A percentile compares a stretch with the other conserved stretches of the same genome.
phyloP scores from a whole-genome alignment of 2,888 invertebrate genomes.

The Pyralis farinalis region DNA sequence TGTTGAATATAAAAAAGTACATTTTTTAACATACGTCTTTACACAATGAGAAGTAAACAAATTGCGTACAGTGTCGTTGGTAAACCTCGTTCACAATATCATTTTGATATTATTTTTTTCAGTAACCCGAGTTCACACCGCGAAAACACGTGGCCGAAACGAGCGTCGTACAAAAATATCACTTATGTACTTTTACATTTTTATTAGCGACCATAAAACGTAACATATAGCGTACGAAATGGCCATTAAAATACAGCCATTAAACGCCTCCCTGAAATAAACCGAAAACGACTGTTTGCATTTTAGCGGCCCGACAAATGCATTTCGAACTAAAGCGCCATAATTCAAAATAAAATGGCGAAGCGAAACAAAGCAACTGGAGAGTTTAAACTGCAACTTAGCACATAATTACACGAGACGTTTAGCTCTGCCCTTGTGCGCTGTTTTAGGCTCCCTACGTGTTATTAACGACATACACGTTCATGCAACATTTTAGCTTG shows the following conservation, averaged over 20 bases:
- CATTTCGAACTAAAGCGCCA: conserved; percentile 32
- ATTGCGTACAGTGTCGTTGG: no score
- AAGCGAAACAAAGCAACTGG: conserved; percentile 29
- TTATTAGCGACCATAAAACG: conserved; percentile 56
- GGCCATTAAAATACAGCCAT: conserved; percentile 58
- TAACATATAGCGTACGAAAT: conserved; percentile 47
- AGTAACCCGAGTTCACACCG: no score
- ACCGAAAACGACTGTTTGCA: conserved; percentile 51
- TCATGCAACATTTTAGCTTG: conserved; percentile 5
- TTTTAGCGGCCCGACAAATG: conserved; percentile 36
- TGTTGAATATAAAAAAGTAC: no score
- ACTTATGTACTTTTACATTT: conserved; percentile 44
- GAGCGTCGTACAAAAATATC: conserved; percentile 33
- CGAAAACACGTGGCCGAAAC: conserved; percentile 13
- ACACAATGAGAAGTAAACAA: no score
- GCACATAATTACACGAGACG: conserved; percentile 54
- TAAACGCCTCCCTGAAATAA: conserved; percentile 60
- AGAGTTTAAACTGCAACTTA: conserved; percentile 45
- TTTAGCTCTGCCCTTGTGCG: conserved; percentile 35
- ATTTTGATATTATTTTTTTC: no score
- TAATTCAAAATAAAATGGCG: conserved; percentile 45
- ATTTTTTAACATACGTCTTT: no score
- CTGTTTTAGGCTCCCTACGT: conserved; percentile 13
- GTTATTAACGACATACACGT: conserved; percentile 4
- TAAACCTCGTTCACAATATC: no score